These are phyloP conservation scores for Polydrusus tereticollis DNA, from an alignment of 2,888 invertebrate genomes.

Conservation along the genomic window DNA sequence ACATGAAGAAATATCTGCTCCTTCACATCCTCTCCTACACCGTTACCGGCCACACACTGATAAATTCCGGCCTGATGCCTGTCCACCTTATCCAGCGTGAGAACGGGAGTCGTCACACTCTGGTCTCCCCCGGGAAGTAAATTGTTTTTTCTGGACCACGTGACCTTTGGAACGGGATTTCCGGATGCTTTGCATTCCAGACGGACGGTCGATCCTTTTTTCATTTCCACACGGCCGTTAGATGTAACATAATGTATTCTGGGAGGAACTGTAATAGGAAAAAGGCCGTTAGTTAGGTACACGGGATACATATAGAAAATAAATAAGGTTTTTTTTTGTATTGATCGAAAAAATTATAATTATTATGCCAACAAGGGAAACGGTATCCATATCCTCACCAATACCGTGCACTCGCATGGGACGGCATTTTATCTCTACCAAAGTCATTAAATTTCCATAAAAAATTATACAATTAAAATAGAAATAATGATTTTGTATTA, in stretches of 20 bases:
- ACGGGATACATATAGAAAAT: neutral
- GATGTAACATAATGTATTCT: slow-evolving; percentile 75
- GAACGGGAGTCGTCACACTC: slow-evolving; percentile 72
- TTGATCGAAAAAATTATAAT: no score
- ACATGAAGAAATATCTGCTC: slow-evolving; percentile 75
- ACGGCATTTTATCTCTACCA: no score
- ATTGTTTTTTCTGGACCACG: slow-evolving; percentile 71
- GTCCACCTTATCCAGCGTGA: slow-evolving; percentile 74
- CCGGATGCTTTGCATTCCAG: slow-evolving; percentile 70
- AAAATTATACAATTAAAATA: no score
- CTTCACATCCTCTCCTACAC: slow-evolving; percentile 74
- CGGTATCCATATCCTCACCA: no score
- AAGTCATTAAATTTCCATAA: no score
- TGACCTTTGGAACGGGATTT: slow-evolving; percentile 70
- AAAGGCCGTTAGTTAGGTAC: neutral
- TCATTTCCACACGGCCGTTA: slow-evolving; percentile 75
- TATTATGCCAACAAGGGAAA: no score
- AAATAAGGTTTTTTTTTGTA: neutral
- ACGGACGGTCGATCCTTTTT: slow-evolving; percentile 69
- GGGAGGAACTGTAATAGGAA: slow-evolving; percentile 72
- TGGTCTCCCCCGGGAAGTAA: slow-evolving; percentile 73
- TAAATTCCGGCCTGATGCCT: slow-evolving; percentile 75
- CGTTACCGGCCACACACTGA: slow-evolving; percentile 75
- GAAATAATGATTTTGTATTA: no score
- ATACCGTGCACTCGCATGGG: no score